Evolutionary conservation across 2,113 vertebrate species (phyloP).

Genomic region (Cyanoramphus novaezelandiae): DNA sequence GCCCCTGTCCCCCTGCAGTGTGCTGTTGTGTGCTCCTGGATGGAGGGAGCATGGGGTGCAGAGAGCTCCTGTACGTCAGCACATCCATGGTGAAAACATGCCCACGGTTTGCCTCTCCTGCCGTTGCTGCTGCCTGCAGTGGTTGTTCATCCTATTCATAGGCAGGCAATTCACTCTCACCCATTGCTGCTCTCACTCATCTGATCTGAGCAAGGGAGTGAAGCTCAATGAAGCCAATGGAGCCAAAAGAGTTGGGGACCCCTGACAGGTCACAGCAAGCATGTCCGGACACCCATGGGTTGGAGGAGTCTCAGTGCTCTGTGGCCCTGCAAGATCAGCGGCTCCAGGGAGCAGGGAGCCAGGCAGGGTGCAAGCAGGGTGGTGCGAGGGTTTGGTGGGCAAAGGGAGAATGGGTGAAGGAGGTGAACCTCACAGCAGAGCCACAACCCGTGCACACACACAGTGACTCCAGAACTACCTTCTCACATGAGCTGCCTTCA

Average conservation of each 20-base stretch:
- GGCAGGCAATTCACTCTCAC: not conserved
- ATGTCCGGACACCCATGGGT: rapidly evolving
- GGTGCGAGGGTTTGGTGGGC: not conserved
- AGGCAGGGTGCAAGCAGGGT: not conserved
- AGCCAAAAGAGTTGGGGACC: not conserved
- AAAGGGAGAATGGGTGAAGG: not conserved
- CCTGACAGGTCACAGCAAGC: not conserved
- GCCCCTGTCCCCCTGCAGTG: not conserved
- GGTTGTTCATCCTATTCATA: not conserved
- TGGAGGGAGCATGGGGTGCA: not conserved
- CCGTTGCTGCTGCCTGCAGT: not conserved
- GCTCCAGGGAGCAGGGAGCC: not conserved
- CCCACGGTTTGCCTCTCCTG: not conserved
- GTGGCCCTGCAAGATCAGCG: not conserved
- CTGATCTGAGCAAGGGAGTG: not conserved
- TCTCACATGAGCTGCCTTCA: not conserved
- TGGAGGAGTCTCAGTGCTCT: not conserved
- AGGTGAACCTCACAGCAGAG: not conserved
- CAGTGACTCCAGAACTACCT: not conserved
- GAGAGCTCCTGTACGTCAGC: not conserved
- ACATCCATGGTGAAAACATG: not conserved
- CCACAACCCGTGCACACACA: not conserved
- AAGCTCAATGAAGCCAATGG: not conserved
- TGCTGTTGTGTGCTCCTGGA: not conserved
- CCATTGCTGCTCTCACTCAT: not conserved